phyloP scores from a whole-genome alignment of 2,113 vertebrate genomes.

The Pionites leucogaster region DNA sequence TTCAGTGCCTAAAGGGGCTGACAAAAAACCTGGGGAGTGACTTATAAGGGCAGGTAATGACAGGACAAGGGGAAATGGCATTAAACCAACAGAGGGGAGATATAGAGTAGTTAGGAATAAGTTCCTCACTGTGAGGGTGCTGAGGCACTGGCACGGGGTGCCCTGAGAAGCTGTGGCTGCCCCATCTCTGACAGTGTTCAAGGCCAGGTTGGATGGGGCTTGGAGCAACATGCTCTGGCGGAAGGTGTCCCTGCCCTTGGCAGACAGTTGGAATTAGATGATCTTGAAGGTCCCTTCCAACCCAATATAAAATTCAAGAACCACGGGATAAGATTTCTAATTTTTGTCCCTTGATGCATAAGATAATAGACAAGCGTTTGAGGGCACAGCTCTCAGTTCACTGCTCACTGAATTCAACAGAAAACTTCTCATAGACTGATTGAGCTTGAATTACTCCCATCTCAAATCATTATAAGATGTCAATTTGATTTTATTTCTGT shows the following conservation, averaged over 20 bases:
- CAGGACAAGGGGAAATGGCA: neutral
- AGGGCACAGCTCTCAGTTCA: neutral
- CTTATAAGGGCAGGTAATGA: neutral
- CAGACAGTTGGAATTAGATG: neutral
- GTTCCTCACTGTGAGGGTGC: neutral
- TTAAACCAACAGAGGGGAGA: neutral
- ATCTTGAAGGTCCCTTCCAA: neutral
- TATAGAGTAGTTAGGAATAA: neutral
- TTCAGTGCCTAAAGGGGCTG: neutral
- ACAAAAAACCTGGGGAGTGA: neutral
- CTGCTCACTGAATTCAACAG: neutral
- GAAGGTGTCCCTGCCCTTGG: neutral
- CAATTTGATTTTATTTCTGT: neutral
- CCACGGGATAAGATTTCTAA: neutral
- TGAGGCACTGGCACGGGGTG: neutral
- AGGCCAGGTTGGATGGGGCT: neutral
- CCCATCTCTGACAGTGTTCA: neutral
- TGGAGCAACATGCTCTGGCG: neutral
- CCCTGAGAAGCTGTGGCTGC: neutral
- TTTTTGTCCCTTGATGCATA: neutral
- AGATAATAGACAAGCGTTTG: neutral
- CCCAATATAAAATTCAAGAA: neutral
- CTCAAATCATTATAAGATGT: neutral
- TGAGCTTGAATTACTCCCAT: accelerated
- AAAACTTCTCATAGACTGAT: neutral